phyloP scores from a whole-genome alignment of 2,113 vertebrate genomes.

The Cebus imitator region DNA sequence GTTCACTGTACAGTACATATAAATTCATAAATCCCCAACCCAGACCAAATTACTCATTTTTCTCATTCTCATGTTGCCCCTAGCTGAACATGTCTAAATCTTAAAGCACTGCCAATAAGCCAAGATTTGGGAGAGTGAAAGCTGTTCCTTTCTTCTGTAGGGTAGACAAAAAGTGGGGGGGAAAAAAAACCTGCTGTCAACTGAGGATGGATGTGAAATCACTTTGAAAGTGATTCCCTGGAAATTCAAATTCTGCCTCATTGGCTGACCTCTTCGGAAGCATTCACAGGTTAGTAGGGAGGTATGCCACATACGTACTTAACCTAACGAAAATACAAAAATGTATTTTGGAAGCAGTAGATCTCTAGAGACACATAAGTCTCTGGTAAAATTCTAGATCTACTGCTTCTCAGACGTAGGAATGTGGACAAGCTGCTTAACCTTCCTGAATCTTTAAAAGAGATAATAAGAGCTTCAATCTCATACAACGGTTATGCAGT shows the following conservation, averaged over 20 bases:
- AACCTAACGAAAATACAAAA: background rate
- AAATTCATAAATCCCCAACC: background rate
- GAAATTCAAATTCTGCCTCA: background rate
- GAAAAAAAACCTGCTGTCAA: background rate
- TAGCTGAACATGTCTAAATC: background rate
- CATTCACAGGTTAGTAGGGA: background rate
- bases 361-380: background rate
- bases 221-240: background rate
- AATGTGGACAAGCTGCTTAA: background rate
- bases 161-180: background rate
- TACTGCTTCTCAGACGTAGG: background rate
- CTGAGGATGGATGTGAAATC: background rate
- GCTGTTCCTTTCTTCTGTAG: background rate
- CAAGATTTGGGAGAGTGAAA: background rate
- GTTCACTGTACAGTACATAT: background rate
- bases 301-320: background rate
- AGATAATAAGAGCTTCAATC: background rate
- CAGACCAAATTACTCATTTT: background rate
- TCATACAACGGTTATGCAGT: background rate
- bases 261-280: background rate
- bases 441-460: background rate
- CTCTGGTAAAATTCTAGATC: background rate
- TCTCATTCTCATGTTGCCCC: background rate
- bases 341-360: background rate
- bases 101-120: background rate